Conservation (phyloP, 1,140 invertebrate species). For the Lepidurus couesii region DNA sequence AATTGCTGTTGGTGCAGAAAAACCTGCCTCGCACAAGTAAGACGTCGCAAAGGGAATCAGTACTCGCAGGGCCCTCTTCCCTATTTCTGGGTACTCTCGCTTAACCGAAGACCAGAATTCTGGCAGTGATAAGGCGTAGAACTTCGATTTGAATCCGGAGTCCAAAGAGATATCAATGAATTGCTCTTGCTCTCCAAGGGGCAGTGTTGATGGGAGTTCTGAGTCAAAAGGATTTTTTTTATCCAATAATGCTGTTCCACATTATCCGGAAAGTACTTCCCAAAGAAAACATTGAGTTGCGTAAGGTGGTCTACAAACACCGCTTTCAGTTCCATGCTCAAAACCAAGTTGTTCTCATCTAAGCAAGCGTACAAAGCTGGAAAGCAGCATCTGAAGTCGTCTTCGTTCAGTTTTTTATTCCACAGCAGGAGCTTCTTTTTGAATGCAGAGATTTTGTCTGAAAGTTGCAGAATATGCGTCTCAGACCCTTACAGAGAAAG, state of each 20-base stretch:
- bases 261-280: background rate
- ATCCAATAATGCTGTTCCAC: background rate
- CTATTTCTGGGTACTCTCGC: no score
- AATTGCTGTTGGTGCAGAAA: no score
- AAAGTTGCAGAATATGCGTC: background rate
- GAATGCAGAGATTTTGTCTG: conserved; percentile 40
- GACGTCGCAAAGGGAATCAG: no score
- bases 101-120: no score
- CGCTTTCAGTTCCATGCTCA: background rate
- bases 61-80: no score
- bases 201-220: background rate
- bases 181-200: background rate
- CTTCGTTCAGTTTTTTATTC: background rate
- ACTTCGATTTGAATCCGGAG: no score
- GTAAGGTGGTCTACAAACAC: background rate
- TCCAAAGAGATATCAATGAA: no score
- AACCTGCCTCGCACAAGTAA: no score
- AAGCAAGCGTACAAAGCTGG: background rate
- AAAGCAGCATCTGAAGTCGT: background rate
- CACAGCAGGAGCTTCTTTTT: conserved; percentile 37
- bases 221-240: conserved; percentile 3
- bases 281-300: background rate
- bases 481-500: background rate
- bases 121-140: no score
- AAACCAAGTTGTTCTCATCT: background rate